These are phyloP conservation scores for Drosophila macrospina DNA, from an alignment of 2,888 invertebrate genomes.

Conservation along the genomic window DNA sequence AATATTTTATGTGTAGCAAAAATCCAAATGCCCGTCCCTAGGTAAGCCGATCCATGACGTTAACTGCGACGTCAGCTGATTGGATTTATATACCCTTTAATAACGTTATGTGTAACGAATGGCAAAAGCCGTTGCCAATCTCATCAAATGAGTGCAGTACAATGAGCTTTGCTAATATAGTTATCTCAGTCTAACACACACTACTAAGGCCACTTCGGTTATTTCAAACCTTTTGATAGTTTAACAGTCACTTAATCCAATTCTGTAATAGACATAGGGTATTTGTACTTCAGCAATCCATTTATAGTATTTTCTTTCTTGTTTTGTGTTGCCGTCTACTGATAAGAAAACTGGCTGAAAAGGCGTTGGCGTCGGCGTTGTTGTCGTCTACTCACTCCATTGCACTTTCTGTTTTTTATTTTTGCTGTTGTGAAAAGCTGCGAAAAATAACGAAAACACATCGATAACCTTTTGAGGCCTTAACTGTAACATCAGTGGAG, in stretches of 20 bases:
- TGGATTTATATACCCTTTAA: conserved; percentile 21
- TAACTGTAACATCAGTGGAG: conserved; percentile 49
- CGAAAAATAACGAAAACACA: conserved; percentile 66
- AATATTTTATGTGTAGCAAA: conserved; percentile 49
- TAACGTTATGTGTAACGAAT: conserved; percentile 3
- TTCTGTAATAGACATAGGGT: conserved; percentile 1
- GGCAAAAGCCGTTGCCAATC: not conserved
- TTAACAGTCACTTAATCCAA: not conserved
- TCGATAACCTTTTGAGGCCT: conserved; percentile 67
- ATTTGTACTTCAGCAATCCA: not conserved
- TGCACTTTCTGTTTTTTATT: conserved; percentile 31
- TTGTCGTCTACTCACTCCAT: conserved; percentile 1
- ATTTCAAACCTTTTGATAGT: not conserved
- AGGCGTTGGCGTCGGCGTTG: conserved; percentile 16
- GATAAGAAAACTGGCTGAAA: conserved; percentile 54
- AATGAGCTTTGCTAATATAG: not conserved
- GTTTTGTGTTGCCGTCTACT: conserved; percentile 42
- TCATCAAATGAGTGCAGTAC: not conserved
- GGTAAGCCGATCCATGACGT: conserved; percentile 33
- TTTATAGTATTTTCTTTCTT: conserved; percentile 5
- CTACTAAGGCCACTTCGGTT: not conserved
- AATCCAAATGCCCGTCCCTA: conserved; percentile 40
- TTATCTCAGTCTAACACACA: conserved; percentile 3
- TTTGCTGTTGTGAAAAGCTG: conserved; percentile 23
- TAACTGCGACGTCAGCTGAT: conserved; percentile 28